Conservation (phyloP, 2,797 vertebrate genomes). For the Hephaestus fuliginosus region DNA sequence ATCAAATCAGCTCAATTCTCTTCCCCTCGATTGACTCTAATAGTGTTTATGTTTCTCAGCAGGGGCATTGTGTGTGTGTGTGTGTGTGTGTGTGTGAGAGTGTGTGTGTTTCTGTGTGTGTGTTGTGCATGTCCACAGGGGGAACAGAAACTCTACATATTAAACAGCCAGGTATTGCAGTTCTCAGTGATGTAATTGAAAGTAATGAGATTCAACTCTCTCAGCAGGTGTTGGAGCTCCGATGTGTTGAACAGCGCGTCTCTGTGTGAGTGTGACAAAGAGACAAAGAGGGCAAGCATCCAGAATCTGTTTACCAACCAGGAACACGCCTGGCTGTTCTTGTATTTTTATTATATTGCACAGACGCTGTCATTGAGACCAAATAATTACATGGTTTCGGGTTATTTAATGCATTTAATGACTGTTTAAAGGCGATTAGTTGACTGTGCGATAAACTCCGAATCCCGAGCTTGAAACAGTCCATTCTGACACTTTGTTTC, state of each 20-base stretch:
- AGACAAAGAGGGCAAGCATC: slow-evolving; percentile 24
- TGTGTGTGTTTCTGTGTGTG: slow-evolving; percentile 23
- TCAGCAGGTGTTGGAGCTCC: slow-evolving; percentile 64
- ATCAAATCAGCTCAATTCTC: slow-evolving; percentile 74
- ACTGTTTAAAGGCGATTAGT: background rate
- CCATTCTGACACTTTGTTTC: background rate
- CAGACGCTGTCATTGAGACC: background rate
- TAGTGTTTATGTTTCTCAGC: slow-evolving; percentile 74
- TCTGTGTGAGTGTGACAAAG: slow-evolving; percentile 17
- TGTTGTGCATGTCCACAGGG: slow-evolving; percentile 36
- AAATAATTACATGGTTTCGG: background rate
- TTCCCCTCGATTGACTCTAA: slow-evolving; percentile 67
- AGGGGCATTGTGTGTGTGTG: slow-evolving; percentile 32
- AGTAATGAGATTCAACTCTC: slow-evolving; percentile 82
- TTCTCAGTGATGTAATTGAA: slow-evolving; percentile 80
- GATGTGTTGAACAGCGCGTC: slow-evolving; percentile 24
- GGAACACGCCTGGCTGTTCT: background rate
- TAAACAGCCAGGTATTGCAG: slow-evolving; percentile 70
- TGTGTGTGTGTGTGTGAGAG: slow-evolving; percentile 28
- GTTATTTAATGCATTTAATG: background rate
- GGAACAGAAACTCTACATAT: slow-evolving; percentile 67
- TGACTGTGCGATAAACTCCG: background rate
- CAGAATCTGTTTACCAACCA: slow-evolving; percentile 29
- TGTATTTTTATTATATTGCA: background rate
- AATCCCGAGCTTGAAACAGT: slow-evolving; percentile 2